Evolutionary conservation across 1,140 invertebrate genomes (phyloP).

Genomic region (Akabosia matsudoensis): DNA sequence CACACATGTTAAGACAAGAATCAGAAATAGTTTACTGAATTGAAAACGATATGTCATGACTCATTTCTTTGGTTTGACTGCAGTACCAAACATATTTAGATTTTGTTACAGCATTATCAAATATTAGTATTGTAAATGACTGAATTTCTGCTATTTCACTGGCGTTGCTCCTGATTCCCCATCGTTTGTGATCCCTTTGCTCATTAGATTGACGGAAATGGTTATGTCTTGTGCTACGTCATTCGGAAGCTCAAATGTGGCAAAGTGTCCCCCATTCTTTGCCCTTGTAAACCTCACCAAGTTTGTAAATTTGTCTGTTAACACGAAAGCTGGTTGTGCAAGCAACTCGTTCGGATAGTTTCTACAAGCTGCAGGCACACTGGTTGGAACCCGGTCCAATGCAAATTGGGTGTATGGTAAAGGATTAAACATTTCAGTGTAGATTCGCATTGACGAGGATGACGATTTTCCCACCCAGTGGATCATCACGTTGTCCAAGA

Average conservation of each 20-base stretch:
- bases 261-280: conserved; percentile 75
- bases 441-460: conserved; percentile 71
- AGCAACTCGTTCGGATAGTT: conserved; percentile 52
- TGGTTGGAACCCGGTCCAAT: conserved; percentile 53
- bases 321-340: conserved; percentile 48
- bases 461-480: conserved; percentile 78
- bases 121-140: too few relatives aligned
- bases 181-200: neutral
- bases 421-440: conserved; percentile 61
- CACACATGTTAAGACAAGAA: too few relatives aligned
- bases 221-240: conserved; percentile 62
- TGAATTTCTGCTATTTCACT: neutral
- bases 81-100: neutral
- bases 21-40: too few relatives aligned
- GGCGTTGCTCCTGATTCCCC: too few relatives aligned
- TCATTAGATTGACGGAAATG: neutral
- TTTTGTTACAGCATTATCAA: too few relatives aligned
- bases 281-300: conserved; percentile 48
- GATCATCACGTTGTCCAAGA: conserved; percentile 84
- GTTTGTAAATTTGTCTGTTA: conserved; percentile 50
- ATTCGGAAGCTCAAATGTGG: conserved; percentile 73
- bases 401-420: conserved; percentile 16
- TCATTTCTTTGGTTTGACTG: neutral
- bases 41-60: too few relatives aligned
- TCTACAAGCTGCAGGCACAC: conserved; percentile 53